Evolutionary conservation across 1,140 invertebrate genomes (phyloP).

Genomic region (Drosophila ogumai): DNA sequence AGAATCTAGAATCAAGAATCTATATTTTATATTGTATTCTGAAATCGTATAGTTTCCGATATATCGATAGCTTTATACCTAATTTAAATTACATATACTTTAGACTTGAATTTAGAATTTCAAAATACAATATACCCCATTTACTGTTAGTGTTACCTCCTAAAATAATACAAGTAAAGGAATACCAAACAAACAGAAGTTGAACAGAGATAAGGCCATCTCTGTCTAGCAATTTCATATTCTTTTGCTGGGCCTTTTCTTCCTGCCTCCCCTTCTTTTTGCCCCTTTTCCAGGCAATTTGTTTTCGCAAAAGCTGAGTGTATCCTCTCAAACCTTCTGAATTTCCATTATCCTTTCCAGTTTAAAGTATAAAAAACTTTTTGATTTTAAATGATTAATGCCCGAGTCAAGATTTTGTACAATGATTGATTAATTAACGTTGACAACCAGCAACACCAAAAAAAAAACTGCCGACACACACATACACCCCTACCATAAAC

Average conservation of each 20-base stretch:
- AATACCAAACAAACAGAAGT: constrained; percentile 25
- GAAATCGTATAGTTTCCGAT: background rate
- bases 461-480: constrained; percentile 55
- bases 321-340: constrained; percentile 13
- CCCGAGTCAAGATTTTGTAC: constrained; percentile 56
- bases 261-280: constrained; percentile 2
- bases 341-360: constrained; percentile 15
- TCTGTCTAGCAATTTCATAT: constrained; percentile 38
- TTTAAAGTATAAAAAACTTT: constrained; percentile 37
- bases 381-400: constrained; percentile 76
- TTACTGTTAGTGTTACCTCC: background rate
- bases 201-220: constrained; percentile 6
- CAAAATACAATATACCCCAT: constrained; percentile 5
- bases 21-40: background rate
- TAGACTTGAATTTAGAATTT: no score
- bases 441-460: constrained; percentile 55
- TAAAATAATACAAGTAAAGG: constrained; percentile 16
- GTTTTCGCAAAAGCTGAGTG: constrained; percentile 46
- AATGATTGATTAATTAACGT: constrained; percentile 83
- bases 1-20: background rate
- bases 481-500: constrained; percentile 37
- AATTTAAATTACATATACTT: no score
- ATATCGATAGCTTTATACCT: background rate
- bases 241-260: constrained; percentile 3
- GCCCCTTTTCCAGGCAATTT: constrained; percentile 63